Conservation (phyloP, 2,888 invertebrate species). For the Megamerina dolium region DNA sequence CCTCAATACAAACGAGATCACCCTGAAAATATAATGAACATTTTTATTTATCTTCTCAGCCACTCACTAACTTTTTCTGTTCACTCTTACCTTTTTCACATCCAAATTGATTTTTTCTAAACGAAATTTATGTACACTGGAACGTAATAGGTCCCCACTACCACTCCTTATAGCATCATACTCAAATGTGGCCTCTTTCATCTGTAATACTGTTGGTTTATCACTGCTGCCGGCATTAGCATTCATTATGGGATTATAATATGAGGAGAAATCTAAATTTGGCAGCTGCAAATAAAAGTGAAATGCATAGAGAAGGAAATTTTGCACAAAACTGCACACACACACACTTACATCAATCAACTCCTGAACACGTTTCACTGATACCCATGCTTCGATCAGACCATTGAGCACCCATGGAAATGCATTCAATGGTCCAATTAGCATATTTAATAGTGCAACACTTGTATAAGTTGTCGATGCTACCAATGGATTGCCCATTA, state of each 20-base stretch:
- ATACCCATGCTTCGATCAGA: slow-evolving; percentile 92
- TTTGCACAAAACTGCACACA: background rate
- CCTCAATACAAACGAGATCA: slow-evolving; percentile 79
- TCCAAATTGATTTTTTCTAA: slow-evolving; percentile 44
- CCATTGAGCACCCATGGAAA: slow-evolving; percentile 99
- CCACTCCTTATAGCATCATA: slow-evolving; percentile 26
- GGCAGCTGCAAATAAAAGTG: slow-evolving; percentile 30
- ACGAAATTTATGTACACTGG: slow-evolving; percentile 25
- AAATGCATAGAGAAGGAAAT: background rate
- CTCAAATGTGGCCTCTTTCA: slow-evolving; percentile 58
- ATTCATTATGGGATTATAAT: slow-evolving; percentile 43
- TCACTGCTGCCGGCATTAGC: slow-evolving; percentile 30
- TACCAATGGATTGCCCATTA: slow-evolving; percentile 66
- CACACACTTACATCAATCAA: slow-evolving; percentile 63
- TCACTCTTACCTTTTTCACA: slow-evolving; percentile 37
- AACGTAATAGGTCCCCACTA: slow-evolving; percentile 17
- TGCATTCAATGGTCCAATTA: slow-evolving; percentile 91
- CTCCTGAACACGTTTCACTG: slow-evolving; percentile 78
- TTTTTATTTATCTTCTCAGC: background rate
- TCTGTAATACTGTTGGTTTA: slow-evolving; percentile 54
- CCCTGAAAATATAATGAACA: slow-evolving; percentile 51
- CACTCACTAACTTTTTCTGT: background rate
- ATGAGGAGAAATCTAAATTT: slow-evolving; percentile 44
- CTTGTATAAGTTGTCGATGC: slow-evolving; percentile 93
- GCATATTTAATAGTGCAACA: slow-evolving; percentile 90